Evolutionary conservation across 2,797 vertebrate genomes (phyloP).

Genomic region (Halcyon chelicuti): DNA sequence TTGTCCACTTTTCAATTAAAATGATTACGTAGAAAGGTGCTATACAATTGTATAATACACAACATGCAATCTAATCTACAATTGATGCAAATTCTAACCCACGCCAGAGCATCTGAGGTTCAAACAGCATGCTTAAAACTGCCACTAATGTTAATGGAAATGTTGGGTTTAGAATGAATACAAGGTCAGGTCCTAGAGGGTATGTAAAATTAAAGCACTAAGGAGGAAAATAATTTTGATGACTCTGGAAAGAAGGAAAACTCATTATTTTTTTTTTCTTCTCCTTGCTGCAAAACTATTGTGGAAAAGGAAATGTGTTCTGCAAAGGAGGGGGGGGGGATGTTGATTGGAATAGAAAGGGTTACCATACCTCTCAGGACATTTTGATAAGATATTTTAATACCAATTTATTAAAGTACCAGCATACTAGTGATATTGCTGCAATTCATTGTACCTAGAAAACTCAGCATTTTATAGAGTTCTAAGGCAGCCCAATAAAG

Average conservation of each 20-base stretch:
- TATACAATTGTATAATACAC: too few species aligned
- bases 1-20: background rate
- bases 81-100: background rate
- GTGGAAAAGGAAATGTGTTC: conserved; percentile 66
- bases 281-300: conserved; percentile 51
- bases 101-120: background rate
- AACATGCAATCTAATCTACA: too few species aligned
- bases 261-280: conserved; percentile 40
- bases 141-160: background rate
- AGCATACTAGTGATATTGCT: conserved; percentile 84
- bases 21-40: background rate
- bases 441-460: conserved; percentile 86
- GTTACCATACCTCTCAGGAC: conserved; percentile 82
- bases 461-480: conserved; percentile 89
- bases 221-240: conserved; percentile 65
- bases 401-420: conserved; percentile 87
- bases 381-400: conserved; percentile 88
- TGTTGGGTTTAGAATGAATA: background rate
- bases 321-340: background rate
- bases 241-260: conserved; percentile 62
- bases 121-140: background rate
- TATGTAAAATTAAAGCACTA: conserved; percentile 57
- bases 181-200: conserved; percentile 9
- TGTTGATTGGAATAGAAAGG: conserved; percentile 79
- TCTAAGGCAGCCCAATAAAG: conserved; percentile 87